Evolutionary conservation across 2,888 invertebrate genomes (phyloP), one percentile per base, ranked within the genome.

Genomic region (Xestia c-nigrum): DNA sequence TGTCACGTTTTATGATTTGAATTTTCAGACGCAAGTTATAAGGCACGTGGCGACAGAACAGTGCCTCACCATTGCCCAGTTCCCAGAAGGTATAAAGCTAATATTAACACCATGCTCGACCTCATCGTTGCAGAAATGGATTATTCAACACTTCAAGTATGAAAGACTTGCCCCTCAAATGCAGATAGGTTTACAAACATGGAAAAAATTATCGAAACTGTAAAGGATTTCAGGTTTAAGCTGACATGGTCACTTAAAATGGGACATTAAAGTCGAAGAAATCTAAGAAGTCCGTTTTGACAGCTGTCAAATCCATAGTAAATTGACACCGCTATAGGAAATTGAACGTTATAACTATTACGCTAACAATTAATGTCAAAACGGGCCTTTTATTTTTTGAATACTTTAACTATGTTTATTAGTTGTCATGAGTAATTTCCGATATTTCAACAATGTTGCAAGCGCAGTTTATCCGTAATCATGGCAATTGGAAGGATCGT

Each of bases 21-120:
- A 43, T 64, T 93, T 93, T 68, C 89, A 94, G 94, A 88, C 89
- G 0, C 85, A 89, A 61, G 80, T 84, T 9, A 92, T 94, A 73
- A 87, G 86, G 55, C 91, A 94, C 65, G 86, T 89, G 81, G 63
- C 81, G 5, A 91, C 90, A 0, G 83, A 90, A 63, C 85, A 89
- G 52, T 94, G 94, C 73, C 77, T 94, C n/a, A 88, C 89, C 52
- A 85, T 87, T 0, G 85, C 66, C 3, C 85, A 85, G 14, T 82
- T 73, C n/a, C 61, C 75, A 0, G 80, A 88, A n/a, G 80, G 83
- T 0, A 81, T 86, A 21, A 87, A 72, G 68, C 7, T 92, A 3
- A 78, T 84, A 0, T 52, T 94, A 31, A 81, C 85, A 16, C 74
- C 84, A 0, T 94, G 94, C 67, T 43, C 80, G 47, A 52, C 83